phyloP scores from a whole-genome alignment of 2,113 vertebrate genomes.

The human (Homo sapiens) region DNA sequence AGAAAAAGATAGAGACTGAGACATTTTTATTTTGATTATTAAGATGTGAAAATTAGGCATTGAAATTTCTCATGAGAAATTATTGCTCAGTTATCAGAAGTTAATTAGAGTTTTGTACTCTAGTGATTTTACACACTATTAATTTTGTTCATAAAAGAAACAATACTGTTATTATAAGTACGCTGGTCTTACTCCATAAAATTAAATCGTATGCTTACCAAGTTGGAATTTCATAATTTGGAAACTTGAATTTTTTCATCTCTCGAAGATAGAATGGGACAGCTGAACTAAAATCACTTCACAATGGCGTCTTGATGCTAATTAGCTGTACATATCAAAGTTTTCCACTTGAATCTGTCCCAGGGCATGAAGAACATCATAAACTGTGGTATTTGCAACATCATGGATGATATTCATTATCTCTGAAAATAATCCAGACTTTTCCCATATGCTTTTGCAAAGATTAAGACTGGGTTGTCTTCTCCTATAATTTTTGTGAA shows the following conservation, averaged over 20 bases:
- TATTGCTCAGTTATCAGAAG: background rate
- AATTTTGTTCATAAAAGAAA: background rate
- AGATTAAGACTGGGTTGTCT: background rate
- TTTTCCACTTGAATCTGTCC: background rate
- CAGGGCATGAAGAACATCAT: background rate
- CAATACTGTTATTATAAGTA: background rate
- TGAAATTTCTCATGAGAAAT: background rate
- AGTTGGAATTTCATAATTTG: conserved; percentile 18
- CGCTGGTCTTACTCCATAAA: background rate
- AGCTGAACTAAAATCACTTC: conserved; percentile 1
- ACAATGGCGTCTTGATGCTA: background rate
- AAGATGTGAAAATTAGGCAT: background rate
- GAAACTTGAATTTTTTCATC: background rate
- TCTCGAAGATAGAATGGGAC: conserved; percentile 32
- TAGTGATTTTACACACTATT: background rate
- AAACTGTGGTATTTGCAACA: background rate
- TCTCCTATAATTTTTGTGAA: background rate
- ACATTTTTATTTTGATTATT: background rate
- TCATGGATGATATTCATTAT: background rate
- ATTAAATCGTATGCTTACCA: background rate
- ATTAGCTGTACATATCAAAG: background rate
- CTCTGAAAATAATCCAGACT: background rate
- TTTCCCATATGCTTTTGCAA: background rate
- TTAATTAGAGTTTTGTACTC: background rate
- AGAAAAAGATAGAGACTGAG: background rate